A percentile compares a stretch with the other conserved stretches of the same genome.
These are phyloP conservation scores for Tarsius wallacei DNA, from an alignment of 2,797 vertebrate species.

Conservation along the genomic window DNA sequence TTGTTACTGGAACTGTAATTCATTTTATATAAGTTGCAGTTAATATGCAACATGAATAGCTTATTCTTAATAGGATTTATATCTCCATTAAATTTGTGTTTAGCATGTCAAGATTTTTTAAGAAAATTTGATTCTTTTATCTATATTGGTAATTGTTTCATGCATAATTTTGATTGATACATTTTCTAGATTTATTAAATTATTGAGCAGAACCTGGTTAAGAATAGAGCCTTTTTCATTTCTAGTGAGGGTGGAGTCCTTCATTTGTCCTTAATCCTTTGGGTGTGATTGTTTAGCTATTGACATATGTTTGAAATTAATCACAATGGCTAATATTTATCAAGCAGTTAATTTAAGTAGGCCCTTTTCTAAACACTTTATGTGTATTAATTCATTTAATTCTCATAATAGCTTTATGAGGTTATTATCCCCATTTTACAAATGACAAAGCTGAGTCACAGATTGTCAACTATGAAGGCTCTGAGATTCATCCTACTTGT, in stretches of 20 bases:
- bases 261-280: conserved; percentile 28
- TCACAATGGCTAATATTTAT: background rate
- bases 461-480: background rate
- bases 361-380: background rate
- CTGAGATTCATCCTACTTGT: background rate
- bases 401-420: background rate
- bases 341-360: background rate
- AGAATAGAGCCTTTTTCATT: conserved; percentile 9
- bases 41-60: background rate
- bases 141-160: background rate
- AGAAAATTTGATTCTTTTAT: background rate
- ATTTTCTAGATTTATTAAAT: background rate
- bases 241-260: background rate
- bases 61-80: background rate
- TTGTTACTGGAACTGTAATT: background rate
- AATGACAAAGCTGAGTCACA: conserved; percentile 11
- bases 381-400: background rate
- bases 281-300: background rate
- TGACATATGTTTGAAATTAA: conserved; percentile 9
- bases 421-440: background rate
- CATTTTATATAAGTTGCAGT: conserved; percentile 24
- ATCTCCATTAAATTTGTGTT: background rate
- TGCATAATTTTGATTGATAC: conserved; percentile 22
- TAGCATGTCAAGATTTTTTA: conserved; percentile 1
- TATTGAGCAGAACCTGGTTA: background rate